These are phyloP conservation scores for Candoia aspera DNA, from an alignment of 2,113 vertebrate genomes.

Conservation along the genomic window DNA sequence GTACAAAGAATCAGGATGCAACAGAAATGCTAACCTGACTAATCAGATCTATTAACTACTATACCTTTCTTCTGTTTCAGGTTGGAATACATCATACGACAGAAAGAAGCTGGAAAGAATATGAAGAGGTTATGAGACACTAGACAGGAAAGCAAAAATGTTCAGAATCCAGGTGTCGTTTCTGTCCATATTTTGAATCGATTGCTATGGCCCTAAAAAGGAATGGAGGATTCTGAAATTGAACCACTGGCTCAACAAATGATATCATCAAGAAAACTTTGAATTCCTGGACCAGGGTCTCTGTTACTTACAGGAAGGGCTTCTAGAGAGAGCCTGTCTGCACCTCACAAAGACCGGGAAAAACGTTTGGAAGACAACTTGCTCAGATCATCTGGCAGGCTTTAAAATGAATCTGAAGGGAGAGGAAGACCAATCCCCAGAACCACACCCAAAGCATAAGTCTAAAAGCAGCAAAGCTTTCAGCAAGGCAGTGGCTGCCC, in stretches of 20 bases:
- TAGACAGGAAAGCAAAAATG: not conserved
- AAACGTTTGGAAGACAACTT: not conserved
- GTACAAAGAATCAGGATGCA: not conserved
- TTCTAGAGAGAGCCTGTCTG: not conserved
- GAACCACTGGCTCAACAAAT: not conserved
- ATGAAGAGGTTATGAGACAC: not conserved
- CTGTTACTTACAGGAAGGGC: not conserved
- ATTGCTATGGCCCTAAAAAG: not conserved
- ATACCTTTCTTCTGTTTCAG: not conserved
- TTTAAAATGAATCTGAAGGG: not conserved
- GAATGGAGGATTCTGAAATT: not conserved
- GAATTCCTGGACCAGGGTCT: not conserved
- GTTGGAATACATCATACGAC: not conserved
- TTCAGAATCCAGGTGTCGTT: no score
- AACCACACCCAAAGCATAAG: not conserved
- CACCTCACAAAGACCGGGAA: not conserved
- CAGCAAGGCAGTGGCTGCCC: not conserved
- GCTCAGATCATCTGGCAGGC: not conserved
- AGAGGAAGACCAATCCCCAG: not conserved
- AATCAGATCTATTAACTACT: not conserved
- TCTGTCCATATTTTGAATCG: not conserved
- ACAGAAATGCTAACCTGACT: not conserved
- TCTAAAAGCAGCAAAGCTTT: not conserved
- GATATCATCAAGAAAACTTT: not conserved
- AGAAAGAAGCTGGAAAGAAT: not conserved